Evolutionary conservation across 37 sponge, comb jelly and placozoan genomes (phyloP).

Genomic region (Diacarnus erythraeanus): DNA sequence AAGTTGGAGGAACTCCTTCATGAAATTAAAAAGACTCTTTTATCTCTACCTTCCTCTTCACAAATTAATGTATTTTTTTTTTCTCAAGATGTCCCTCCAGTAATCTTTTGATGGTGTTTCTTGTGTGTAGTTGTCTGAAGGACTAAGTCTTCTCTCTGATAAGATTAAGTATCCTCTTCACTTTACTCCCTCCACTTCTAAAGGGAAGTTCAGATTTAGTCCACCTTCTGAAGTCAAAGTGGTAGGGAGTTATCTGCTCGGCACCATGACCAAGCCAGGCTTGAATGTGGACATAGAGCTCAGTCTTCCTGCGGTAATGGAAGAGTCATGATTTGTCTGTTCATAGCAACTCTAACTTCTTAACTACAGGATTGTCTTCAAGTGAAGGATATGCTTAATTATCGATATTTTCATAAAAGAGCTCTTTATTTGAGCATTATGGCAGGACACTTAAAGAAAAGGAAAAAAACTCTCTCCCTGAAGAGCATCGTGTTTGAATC

Average conservation of each 20-base stretch:
- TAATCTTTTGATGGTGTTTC: neutral
- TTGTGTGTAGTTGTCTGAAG: slow-evolving; percentile 42
- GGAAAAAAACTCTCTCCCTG: slow-evolving; percentile 25
- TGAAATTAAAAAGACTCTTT: slow-evolving; percentile 29
- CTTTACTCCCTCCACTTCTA: slow-evolving; percentile 21
- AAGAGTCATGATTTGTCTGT: neutral
- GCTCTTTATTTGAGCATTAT: slow-evolving; percentile 85
- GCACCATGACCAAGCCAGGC: slow-evolving; percentile 52
- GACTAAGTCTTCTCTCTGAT: slow-evolving; percentile 21
- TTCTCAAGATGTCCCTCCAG: neutral
- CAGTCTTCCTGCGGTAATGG: slow-evolving; percentile 53
- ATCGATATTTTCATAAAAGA: slow-evolving; percentile 84
- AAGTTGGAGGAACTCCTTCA: slow-evolving; percentile 64
- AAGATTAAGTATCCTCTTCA: slow-evolving; percentile 54
- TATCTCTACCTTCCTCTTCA: slow-evolving; percentile 49
- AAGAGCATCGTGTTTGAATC: slow-evolving; percentile 37
- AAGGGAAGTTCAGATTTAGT: slow-evolving; percentile 62
- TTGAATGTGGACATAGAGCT: slow-evolving; percentile 79
- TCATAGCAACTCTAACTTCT: neutral
- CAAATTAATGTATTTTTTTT: slow-evolving; percentile 46
- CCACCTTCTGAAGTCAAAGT: slow-evolving; percentile 79
- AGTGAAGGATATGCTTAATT: slow-evolving; percentile 87
- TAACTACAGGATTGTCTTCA: slow-evolving; percentile 72
- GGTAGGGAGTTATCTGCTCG: slow-evolving; percentile 83
- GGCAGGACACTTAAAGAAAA: slow-evolving; percentile 70